Conservation (phyloP, 2,888 invertebrate genomes). For the Entomobrya multifasciata region DNA sequence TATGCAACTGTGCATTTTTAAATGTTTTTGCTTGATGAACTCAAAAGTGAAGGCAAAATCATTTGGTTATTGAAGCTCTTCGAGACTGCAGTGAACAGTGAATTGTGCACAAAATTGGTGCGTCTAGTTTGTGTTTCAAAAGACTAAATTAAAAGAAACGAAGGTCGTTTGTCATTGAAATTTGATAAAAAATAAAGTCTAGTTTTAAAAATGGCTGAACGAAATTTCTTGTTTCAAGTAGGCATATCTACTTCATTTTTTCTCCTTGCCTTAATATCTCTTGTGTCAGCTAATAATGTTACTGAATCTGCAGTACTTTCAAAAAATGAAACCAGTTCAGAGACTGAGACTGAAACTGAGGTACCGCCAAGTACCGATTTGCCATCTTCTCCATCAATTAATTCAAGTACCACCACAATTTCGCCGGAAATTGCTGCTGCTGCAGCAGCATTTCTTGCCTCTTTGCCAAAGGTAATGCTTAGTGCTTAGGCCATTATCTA, state of each 20-base stretch:
- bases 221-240: neutral
- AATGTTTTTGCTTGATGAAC: neutral
- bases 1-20: constrained; percentile 21
- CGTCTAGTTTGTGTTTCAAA: neutral
- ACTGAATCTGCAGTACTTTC: too few species aligned
- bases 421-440: neutral
- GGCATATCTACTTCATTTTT: neutral
- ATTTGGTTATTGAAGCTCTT: neutral
- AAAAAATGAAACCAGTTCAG: too few species aligned
- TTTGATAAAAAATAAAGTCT: neutral
- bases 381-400: too few species aligned
- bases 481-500: neutral
- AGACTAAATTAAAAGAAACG: too few species aligned
- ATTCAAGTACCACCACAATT: too few species aligned
- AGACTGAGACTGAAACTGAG: too few species aligned
- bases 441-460: neutral
- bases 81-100: constrained; percentile 4
- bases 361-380: too few species aligned
- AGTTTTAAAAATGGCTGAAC: neutral
- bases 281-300: too few species aligned
- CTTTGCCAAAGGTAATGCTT: neutral
- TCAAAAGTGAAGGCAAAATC: constrained; percentile 8
- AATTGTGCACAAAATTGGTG: neutral
- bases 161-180: too few species aligned
- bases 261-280: too few species aligned